These are phyloP conservation scores for Chromobotia macracanthus DNA, from an alignment of 2,797 vertebrate genomes.

Conservation along the genomic window DNA sequence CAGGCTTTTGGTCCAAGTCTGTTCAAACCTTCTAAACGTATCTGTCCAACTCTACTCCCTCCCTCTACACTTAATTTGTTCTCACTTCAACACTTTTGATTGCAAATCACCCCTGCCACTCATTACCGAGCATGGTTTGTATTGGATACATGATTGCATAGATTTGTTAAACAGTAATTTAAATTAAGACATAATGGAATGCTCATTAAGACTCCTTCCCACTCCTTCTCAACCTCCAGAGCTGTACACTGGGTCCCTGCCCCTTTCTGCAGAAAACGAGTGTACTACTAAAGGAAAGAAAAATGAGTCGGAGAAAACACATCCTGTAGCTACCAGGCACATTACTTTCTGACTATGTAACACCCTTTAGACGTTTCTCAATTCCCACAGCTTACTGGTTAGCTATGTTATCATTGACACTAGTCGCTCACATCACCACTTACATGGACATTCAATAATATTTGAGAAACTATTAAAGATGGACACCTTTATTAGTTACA, in stretches of 20 bases:
- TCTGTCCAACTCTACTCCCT: constrained; percentile 31
- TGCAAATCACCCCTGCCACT: constrained; percentile 46
- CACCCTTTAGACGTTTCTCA: constrained; percentile 22
- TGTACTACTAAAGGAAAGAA: constrained; percentile 37
- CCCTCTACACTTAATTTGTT: constrained; percentile 24
- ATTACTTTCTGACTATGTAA: constrained; percentile 35
- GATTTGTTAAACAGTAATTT: constrained; percentile 69
- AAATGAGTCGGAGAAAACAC: constrained; percentile 39
- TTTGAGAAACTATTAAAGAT: constrained; percentile 24
- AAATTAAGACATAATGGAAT: constrained; percentile 74
- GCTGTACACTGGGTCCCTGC: constrained; percentile 37
- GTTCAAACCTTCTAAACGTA: constrained; percentile 51
- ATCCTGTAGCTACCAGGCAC: constrained; percentile 61
- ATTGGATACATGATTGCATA: constrained; percentile 78
- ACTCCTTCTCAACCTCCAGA: constrained; percentile 37
- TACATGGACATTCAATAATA: constrained; percentile 37
- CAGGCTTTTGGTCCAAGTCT: constrained; percentile 74
- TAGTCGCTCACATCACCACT: constrained; percentile 9
- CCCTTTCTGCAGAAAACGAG: constrained; percentile 50
- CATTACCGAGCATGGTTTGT: constrained; percentile 50
- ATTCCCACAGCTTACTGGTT: constrained; percentile 36
- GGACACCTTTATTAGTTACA: constrained; percentile 50
- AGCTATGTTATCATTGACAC: constrained; percentile 23
- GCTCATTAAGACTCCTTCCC: constrained; percentile 65
- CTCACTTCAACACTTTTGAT: constrained; percentile 29